phyloP scores from a whole-genome alignment of 2,797 vertebrate species.

The Macropus fuliginosus region DNA sequence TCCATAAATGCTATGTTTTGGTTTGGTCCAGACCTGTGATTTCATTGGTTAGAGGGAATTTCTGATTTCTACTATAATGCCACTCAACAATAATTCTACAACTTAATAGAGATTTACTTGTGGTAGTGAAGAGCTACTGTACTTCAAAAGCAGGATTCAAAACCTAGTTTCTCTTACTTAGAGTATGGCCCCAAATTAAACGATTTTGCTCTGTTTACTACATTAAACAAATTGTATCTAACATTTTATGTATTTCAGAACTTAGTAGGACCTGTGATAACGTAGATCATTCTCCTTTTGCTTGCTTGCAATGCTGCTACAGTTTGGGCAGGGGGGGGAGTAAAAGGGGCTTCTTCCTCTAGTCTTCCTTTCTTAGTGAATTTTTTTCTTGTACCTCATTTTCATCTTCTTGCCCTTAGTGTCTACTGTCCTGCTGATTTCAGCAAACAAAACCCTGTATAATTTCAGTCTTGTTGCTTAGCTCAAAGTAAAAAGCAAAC shows the following conservation, averaged over 20 bases:
- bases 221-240: neutral
- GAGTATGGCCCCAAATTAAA: neutral
- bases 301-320: neutral
- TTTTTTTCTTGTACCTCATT: neutral
- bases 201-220: neutral
- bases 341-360: neutral
- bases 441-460: neutral
- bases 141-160: neutral
- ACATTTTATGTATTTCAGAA: neutral
- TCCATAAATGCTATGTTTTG: neutral
- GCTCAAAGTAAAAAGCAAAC: neutral
- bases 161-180: neutral
- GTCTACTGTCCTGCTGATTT: neutral
- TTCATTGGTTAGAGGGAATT: neutral
- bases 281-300: neutral
- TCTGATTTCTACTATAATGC: neutral
- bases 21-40: neutral
- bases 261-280: neutral
- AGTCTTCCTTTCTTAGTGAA: neutral
- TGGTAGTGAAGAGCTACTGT: neutral
- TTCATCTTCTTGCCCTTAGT: neutral
- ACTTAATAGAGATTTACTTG: neutral
- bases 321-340: neutral
- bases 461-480: neutral
- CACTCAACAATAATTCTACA: neutral